A percentile compares a stretch with the other conserved stretches of the same genome.
These are phyloP conservation scores for Cryptomyrus ogoouensis DNA, from an alignment of 2,113 vertebrate species.

Conservation along the genomic window DNA sequence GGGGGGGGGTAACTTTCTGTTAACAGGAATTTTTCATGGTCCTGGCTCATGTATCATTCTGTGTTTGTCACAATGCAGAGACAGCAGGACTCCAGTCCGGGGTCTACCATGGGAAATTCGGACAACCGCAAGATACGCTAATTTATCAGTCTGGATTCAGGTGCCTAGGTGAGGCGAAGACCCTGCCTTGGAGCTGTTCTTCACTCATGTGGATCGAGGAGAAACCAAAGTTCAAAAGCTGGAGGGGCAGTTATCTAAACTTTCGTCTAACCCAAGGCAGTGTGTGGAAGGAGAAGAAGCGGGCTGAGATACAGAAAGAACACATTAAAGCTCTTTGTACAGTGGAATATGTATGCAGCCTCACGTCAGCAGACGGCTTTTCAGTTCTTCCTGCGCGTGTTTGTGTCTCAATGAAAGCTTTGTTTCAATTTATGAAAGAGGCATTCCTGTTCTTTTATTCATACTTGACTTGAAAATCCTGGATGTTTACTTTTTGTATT, in stretches of 20 bases:
- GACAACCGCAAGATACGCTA: constrained; percentile 93
- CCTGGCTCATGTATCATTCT: neutral
- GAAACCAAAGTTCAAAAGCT: neutral
- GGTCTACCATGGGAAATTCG: constrained; percentile 81
- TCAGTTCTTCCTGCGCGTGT: neutral
- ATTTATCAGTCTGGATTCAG: constrained; percentile 31
- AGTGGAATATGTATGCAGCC: neutral
- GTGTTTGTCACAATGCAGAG: constrained; percentile 72
- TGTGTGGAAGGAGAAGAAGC: neutral
- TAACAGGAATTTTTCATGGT: neutral
- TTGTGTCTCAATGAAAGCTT: constrained; percentile 1
- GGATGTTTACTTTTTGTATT: neutral
- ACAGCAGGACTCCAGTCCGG: constrained; percentile 93
- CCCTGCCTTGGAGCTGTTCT: neutral
- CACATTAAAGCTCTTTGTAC: neutral
- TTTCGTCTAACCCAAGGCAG: neutral
- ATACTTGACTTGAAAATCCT: neutral
- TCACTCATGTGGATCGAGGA: neutral
- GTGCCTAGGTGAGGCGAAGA: too few relatives aligned
- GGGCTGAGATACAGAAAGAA: neutral
- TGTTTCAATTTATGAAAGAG: neutral
- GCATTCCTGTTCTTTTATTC: constrained; percentile 8
- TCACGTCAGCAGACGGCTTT: neutral
- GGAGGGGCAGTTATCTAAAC: neutral
- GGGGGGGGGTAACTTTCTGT: neutral